phyloP scores from a whole-genome alignment of 1,140 invertebrate species.

The Drosophila murphyi region DNA sequence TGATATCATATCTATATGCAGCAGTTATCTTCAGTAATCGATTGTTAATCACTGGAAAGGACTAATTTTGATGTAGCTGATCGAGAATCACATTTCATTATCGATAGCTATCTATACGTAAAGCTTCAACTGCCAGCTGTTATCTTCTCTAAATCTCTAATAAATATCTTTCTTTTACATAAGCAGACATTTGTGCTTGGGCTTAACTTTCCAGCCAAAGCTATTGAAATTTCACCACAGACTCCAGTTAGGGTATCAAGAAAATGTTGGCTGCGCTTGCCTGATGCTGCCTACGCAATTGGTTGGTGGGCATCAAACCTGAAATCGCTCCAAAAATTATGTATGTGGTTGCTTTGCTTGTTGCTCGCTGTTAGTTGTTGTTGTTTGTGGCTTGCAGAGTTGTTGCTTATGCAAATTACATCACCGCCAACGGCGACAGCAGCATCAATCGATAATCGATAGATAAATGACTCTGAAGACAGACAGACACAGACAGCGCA shows the following conservation, averaged over 20 bases:
- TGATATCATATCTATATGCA: too few species aligned
- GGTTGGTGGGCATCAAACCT: conserved; percentile 63
- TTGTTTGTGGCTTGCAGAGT: conserved; percentile 23
- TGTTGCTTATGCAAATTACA: conserved; percentile 77
- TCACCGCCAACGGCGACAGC: conserved; percentile 50
- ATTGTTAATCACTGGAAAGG: too few species aligned
- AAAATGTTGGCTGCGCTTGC: conserved; percentile 36
- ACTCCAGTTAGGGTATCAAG: conserved; percentile 12
- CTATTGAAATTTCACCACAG: too few species aligned
- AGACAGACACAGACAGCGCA: not conserved
- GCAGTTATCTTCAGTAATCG: too few species aligned
- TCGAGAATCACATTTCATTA: too few species aligned
- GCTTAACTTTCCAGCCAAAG: too few species aligned
- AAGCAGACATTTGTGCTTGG: too few species aligned
- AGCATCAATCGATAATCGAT: conserved; percentile 48
- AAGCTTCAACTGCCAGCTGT: too few species aligned
- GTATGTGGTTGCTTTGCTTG: conserved; percentile 30
- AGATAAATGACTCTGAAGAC: conserved; percentile 24
- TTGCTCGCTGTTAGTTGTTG: conserved; percentile 37
- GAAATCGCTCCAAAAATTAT: conserved; percentile 71
- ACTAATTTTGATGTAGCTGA: too few species aligned
- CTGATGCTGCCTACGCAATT: conserved; percentile 39
- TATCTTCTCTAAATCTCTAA: too few species aligned
- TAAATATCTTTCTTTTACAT: too few species aligned
- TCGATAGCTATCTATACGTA: too few species aligned